These are phyloP conservation scores for Eubasilissa splendida DNA, from an alignment of 2,888 invertebrate species.

Conservation along the genomic window DNA sequence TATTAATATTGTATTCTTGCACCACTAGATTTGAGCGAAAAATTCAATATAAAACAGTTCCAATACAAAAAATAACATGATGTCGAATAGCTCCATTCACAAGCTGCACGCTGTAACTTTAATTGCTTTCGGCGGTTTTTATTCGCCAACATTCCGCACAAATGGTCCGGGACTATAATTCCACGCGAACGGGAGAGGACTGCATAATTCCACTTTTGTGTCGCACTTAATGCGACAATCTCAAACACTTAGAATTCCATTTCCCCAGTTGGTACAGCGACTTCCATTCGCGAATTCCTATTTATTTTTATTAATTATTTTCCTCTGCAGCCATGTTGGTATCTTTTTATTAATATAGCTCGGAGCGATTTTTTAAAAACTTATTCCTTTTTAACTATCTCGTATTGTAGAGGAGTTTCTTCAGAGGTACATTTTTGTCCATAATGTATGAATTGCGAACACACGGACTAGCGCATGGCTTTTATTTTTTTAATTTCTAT, in stretches of 20 bases:
- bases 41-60: not conserved
- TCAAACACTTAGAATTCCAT: conserved; percentile 30
- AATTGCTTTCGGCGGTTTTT: conserved; percentile 36
- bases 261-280: not conserved
- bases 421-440: too few species aligned
- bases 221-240: conserved; percentile 33
- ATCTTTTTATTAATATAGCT: too few species aligned
- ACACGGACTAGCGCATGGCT: too few species aligned
- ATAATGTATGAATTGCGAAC: too few species aligned
- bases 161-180: conserved; percentile 30
- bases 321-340: not conserved
- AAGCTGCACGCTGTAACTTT: conserved; percentile 17
- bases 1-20: not conserved
- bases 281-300: not conserved
- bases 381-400: too few species aligned
- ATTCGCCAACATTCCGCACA: conserved; percentile 28
- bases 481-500: too few species aligned
- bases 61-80: conserved; percentile 16
- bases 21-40: not conserved
- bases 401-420: too few species aligned
- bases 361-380: too few species aligned
- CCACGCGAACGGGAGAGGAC: conserved; percentile 19
- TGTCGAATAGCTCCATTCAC: conserved; percentile 19
- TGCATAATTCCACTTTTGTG: conserved; percentile 36
- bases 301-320: conserved; percentile 9